Evolutionary conservation across 37 sponge, comb jelly and placozoan species (phyloP).

Genomic region (Geodia barretti): DNA sequence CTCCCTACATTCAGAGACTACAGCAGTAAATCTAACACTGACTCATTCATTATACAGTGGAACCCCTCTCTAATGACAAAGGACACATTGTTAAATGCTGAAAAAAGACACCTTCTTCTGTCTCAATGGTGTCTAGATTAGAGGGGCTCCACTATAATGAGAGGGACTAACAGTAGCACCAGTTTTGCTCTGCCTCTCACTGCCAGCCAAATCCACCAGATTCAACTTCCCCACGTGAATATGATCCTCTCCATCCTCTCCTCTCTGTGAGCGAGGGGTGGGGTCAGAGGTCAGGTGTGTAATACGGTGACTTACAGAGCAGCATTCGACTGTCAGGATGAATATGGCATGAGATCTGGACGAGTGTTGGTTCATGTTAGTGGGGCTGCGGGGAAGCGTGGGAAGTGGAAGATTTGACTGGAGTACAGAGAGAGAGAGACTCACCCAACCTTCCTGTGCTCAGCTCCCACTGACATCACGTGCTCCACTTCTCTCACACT

Average conservation of each 20-base stretch:
- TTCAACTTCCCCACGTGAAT: conserved; percentile 97
- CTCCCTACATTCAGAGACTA: conserved; percentile 62
- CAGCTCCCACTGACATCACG: conserved; percentile 97
- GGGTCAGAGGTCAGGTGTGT: background rate
- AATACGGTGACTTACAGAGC: conserved; percentile 54
- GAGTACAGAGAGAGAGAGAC: conserved; percentile 6
- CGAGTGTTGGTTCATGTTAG: conserved; percentile 98
- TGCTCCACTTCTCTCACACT: conserved; percentile 97
- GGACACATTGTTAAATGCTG: too few species aligned
- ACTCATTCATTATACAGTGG: too few species aligned
- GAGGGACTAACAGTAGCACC: conserved; percentile 60
- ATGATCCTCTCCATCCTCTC: conserved; percentile 84
- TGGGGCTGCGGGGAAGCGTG: conserved; percentile 48
- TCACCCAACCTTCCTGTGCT: conserved; percentile 93
- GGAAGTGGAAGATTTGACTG: background rate
- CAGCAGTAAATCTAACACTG: too few species aligned
- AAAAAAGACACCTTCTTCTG: too few species aligned
- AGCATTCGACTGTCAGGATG: conserved; percentile 95
- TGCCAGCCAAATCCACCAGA: conserved; percentile 98
- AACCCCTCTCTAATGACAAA: too few species aligned
- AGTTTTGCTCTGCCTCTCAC: conserved; percentile 95
- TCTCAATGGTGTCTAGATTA: background rate
- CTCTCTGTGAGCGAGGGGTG: conserved; percentile 31
- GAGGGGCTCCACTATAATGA: background rate
- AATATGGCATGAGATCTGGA: conserved; percentile 99